phyloP scores from a whole-genome alignment of 1,140 invertebrate genomes.

The Aphelinus atriplicis region DNA sequence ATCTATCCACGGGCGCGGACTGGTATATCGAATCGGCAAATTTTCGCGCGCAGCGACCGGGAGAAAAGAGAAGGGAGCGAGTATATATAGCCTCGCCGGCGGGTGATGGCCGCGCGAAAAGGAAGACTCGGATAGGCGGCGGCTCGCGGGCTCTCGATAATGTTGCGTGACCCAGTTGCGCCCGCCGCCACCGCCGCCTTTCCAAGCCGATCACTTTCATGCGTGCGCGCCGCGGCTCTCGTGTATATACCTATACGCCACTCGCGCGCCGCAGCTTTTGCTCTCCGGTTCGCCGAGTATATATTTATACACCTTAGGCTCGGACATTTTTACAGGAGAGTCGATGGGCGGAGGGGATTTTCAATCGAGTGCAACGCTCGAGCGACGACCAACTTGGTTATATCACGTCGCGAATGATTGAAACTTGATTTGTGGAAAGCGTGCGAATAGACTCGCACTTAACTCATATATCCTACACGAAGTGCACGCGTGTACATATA shows the following conservation, averaged over 20 bases:
- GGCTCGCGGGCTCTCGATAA: not conserved
- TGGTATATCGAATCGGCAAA: no score
- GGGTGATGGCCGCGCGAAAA: conserved; percentile 33
- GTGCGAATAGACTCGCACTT: no score
- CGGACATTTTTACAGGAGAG: no score
- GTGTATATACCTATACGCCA: not conserved
- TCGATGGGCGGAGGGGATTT: no score
- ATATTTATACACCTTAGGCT: no score
- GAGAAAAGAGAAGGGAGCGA: conserved; percentile 12
- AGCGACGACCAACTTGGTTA: no score
- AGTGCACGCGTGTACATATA: no score
- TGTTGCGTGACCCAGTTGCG: conserved; percentile 30
- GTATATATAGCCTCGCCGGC: not conserved
- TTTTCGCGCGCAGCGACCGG: not conserved
- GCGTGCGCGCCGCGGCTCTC: not conserved
- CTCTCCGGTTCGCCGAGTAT: not conserved
- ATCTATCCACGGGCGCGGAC: no score
- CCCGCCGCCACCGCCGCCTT: conserved; percentile 14
- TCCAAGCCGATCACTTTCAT: conserved; percentile 33
- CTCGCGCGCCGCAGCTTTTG: not conserved
- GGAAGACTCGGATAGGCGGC: conserved; percentile 15
- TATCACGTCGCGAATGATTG: no score
- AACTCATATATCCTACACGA: no score
- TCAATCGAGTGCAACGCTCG: no score
- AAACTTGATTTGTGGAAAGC: no score